Base-by-base conservation (phyloP, 1,140 invertebrate genomes). In the Zophobas atratus region DNA sequence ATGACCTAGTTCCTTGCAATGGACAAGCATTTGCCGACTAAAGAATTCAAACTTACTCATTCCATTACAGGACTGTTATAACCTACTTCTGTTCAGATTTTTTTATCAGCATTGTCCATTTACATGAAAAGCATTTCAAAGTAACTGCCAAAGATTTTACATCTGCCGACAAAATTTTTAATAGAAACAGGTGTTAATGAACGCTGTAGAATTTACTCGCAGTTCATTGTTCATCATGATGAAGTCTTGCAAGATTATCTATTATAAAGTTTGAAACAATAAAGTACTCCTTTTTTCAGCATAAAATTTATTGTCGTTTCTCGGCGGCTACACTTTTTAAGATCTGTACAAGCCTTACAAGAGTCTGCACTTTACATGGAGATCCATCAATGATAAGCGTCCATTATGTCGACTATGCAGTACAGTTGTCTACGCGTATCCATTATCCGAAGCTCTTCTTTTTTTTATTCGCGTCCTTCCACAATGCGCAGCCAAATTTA, bases 331-430 rank as follows among this genome's bases (percentile, higher is more conserved):
- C 39, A 55, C n/a, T 73, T 72, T 57, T 76, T 76, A 60, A 70
- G 56, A 48, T 67, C n/a, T 60, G n/a, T 76, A 76, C 75, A 76
- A 51, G 75, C 49, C 46, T 76, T 67, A 76, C 75, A 76, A 76
- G 75, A 67, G 60, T 76, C 75, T 76, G 75, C 75, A 76, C 75
- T 76, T 76, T 76, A 67, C 56, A 53, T 76, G 57, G 60, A 76
- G 75, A 76, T 76, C 75, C 57, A 70, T 76, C 75, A 76, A 48
- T 76, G 75, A 76, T 76, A 76, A 76, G 75, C 41, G 57, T 76
- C 75, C 75, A 76, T 76, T 76, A 76, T 76, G 49, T 76, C 75
- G 75, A 51, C 60, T 70, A 67, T 67, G 57, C 49, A 51, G 33
- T 76, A 76, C 75, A 76, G 41, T 34, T 76, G 35, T 76, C 70